Evolutionary conservation across 1,140 invertebrate genomes (phyloP).

Genomic region (Tetranychus cinnabarinus): DNA sequence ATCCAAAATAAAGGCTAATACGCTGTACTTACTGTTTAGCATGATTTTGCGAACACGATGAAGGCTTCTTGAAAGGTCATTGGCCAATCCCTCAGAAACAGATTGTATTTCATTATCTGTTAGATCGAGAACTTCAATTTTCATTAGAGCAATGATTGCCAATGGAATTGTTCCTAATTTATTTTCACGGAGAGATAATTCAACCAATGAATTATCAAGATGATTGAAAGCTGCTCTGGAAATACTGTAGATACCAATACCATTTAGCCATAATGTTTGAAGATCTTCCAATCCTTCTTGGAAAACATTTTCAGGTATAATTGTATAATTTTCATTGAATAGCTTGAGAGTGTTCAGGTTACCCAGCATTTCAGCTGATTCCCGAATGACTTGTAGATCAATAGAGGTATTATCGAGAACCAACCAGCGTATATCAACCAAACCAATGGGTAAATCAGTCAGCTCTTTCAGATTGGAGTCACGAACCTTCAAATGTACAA

Average conservation of each 20-base stretch:
- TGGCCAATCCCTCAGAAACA: constrained; percentile 1
- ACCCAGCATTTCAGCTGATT: constrained; percentile 5
- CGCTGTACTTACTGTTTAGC: constrained; percentile 4
- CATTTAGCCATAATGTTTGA: constrained; percentile 2
- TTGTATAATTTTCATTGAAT: constrained; percentile 8
- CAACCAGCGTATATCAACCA: constrained; percentile 4
- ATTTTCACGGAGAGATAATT: constrained; percentile 4
- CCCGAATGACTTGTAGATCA: constrained; percentile 5
- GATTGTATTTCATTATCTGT: constrained; percentile 4
- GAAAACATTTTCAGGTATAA: constrained; percentile 1
- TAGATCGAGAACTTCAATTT: constrained; percentile 9
- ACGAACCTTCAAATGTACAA: background rate
- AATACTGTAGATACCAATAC: constrained; percentile 5
- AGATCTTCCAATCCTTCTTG: constrained; percentile 7
- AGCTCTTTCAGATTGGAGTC: constrained; percentile 7
- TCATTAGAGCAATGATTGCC: constrained; percentile 1
- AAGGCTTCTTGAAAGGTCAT: background rate
- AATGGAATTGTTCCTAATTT: constrained; percentile 5
- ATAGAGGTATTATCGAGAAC: constrained; percentile 7
- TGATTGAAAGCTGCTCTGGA: constrained; percentile 4
- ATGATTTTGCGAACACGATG: constrained; percentile 3
- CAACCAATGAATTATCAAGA: constrained; percentile 7
- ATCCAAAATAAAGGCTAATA: background rate
- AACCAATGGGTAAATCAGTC: constrained; percentile 5
- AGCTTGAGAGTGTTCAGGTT: constrained; percentile 1